Conservation (phyloP, 2,888 invertebrate genomes). For the Zeuzera pyrina region DNA sequence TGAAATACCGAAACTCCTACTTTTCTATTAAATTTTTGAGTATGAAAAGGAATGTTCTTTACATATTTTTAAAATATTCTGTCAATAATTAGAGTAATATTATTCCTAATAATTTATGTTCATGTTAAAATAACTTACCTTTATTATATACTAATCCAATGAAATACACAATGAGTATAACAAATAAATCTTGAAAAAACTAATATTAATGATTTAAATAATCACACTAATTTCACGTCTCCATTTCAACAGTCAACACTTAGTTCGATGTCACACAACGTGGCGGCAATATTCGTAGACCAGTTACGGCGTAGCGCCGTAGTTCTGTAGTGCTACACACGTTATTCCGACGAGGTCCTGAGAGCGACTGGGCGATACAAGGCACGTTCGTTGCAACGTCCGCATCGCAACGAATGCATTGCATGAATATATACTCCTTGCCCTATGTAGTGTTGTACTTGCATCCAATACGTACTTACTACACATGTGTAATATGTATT, state of each 20-base stretch:
- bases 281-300: slow-evolving; percentile 14
- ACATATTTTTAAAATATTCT: too few relatives aligned
- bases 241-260: slow-evolving; percentile 10
- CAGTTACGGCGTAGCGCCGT: slow-evolving; percentile 15
- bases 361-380: slow-evolving; percentile 37
- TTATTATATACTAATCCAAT: slow-evolving; percentile 1
- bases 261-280: slow-evolving; percentile 5
- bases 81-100: too few relatives aligned
- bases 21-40: too few relatives aligned
- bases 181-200: slow-evolving; percentile 1
- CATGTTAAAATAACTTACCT: slow-evolving; percentile 3
- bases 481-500: too few relatives aligned
- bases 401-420: too few relatives aligned
- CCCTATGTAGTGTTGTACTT: too few relatives aligned
- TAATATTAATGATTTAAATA: slow-evolving; percentile 2
- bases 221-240: slow-evolving; percentile 7
- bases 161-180: background rate
- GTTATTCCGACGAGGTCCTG: slow-evolving; percentile 31
- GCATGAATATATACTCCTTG: too few relatives aligned
- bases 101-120: too few relatives aligned
- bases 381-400: too few relatives aligned
- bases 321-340: slow-evolving; percentile 19
- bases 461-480: too few relatives aligned
- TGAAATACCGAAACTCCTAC: too few relatives aligned
- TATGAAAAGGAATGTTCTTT: too few relatives aligned